Base-by-base conservation (phyloP, 2,888 invertebrate genomes). In the Stenchaetothrips biformis region DNA sequence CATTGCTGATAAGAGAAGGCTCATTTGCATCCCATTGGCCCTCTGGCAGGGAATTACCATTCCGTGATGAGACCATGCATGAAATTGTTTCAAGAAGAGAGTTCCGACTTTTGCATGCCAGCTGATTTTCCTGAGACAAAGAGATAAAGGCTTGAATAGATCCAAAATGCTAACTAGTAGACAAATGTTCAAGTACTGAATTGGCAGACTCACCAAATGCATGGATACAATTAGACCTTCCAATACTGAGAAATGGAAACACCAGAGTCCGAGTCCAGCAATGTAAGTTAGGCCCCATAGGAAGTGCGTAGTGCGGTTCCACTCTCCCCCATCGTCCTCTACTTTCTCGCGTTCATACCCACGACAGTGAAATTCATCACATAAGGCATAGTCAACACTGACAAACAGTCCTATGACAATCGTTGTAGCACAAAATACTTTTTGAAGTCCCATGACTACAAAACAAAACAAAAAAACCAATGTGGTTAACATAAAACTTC, bases 341-440 rank as follows among this genome's bases (percentile, higher is more conserved):
- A 86, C 84, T 62, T 85, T 84, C 80, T 87, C 85, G 67, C 88
- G 85, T 82, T 88, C 88, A 83, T 86, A 86, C 16, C 91, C 91
- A 82, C 90, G 87, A 84, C 91, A 91, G 79, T 89, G 88, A 84
- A 90, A 90, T 85, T 90, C 90, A 84, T 91, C 90, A 84, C 90
- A 90, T 18, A 91, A 86, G 7, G 90, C 90, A 84, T 90, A 90
- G 85, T 91, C 90, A 25, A 90, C 90, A 80, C 90, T 89, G 83
- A 91, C 89, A 84, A 91, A 91, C 48, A 90, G 85, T 11, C 91
- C 90, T 49, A 90, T 89, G 78, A 90, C 89, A 82, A 90, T 89
- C n/a, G 89, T 89, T 77, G 90, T 90, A 27, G 89, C 89, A 77
- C 90, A 89, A 85, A 90, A 90, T 82, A 90, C 89, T 83, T 89